phyloP scores from a whole-genome alignment of 1,140 invertebrate genomes.

The Anadara kagoshimensis region DNA sequence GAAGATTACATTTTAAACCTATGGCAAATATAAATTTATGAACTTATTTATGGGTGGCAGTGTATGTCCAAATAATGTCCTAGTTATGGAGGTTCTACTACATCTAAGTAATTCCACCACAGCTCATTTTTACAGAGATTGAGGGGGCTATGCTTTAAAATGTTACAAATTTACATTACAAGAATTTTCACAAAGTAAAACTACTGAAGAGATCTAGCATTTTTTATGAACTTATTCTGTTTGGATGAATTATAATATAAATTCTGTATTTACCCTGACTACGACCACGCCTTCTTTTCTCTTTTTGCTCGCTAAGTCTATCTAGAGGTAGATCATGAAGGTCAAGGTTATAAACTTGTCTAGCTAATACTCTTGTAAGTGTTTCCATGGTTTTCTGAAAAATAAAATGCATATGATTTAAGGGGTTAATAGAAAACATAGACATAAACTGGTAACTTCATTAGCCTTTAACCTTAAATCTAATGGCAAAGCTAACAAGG shows the following conservation, averaged over 20 bases:
- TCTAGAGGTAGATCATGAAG: constrained; percentile 91
- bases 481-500: neutral
- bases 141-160: no score
- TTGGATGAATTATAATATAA: neutral
- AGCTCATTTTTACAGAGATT: no score
- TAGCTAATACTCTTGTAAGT: constrained; percentile 91
- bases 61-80: no score
- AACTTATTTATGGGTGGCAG: no score
- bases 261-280: constrained; percentile 49
- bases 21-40: no score
- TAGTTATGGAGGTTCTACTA: no score
- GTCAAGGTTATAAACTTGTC: constrained; percentile 95
- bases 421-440: neutral
- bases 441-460: neutral
- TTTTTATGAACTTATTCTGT: neutral
- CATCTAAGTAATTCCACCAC: no score
- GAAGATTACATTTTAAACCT: no score
- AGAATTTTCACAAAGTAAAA: no score
- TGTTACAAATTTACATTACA: no score
- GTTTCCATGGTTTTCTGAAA: constrained; percentile 96
- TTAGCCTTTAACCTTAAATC: neutral
- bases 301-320: constrained; percentile 87
- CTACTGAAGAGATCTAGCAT: no score
- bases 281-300: constrained; percentile 79
- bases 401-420: constrained; percentile 6